phyloP scores from a whole-genome alignment of 2,888 invertebrate species.

The Plebejus anna region DNA sequence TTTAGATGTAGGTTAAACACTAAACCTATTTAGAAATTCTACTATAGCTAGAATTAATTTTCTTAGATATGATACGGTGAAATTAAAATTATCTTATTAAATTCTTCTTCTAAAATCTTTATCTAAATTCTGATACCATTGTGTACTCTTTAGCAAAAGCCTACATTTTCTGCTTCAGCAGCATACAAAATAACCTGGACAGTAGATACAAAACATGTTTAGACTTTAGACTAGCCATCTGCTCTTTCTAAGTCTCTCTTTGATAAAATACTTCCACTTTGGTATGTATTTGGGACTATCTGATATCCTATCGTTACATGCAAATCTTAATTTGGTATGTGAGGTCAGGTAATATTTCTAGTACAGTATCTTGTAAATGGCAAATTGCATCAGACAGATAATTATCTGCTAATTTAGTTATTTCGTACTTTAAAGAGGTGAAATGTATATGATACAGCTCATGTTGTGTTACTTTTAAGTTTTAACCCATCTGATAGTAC shows the following conservation, averaged over 20 bases:
- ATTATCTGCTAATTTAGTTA: background rate
- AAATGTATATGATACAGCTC: too few relatives aligned
- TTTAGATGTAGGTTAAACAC: conserved; percentile 16
- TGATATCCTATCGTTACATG: conserved; percentile 6
- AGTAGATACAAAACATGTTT: background rate
- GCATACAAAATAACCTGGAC: background rate
- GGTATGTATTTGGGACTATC: conserved; percentile 6
- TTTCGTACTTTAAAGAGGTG: background rate
- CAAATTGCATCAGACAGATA: background rate
- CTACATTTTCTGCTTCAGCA: background rate
- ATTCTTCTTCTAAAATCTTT: conserved; percentile 45
- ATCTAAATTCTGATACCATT: conserved; percentile 57
- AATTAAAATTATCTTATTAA: too few relatives aligned
- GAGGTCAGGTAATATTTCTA: background rate
- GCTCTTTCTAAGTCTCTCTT: background rate
- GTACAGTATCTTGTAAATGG: background rate
- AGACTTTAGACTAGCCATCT: background rate
- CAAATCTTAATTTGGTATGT: conserved; percentile 3
- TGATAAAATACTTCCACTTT: background rate
- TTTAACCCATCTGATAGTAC: too few relatives aligned
- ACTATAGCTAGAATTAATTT: conserved; percentile 29
- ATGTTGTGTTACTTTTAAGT: too few relatives aligned
- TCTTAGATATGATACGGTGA: background rate
- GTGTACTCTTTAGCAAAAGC: conserved; percentile 47
- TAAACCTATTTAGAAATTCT: background rate